Evolutionary conservation across 2,113 vertebrate species (phyloP), one percentile per base, ranked within the genome.

Genomic region (Ochotona curzoniae): DNA sequence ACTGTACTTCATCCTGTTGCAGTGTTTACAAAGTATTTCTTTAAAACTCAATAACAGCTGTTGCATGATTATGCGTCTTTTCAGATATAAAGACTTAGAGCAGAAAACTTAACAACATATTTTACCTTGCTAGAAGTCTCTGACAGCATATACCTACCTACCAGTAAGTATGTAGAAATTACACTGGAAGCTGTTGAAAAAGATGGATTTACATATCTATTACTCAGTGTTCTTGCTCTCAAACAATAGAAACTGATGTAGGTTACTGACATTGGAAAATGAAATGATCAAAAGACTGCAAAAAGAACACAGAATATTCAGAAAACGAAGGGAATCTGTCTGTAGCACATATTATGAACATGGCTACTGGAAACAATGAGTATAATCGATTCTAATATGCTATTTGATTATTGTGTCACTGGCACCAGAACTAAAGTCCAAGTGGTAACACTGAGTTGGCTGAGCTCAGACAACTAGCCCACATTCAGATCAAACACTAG

Each of bases 21-120:
- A 95, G 94, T 90, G 81, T 97, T 97, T 97, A 93, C 87, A 93
- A 94, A 66, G 83, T 96, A 23, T 87, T 96, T 95, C 93, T 93
- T 63, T 94, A 96, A 95, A 96, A 95, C 30, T 96, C 82, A 91
- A 49, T 75, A 93, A 92, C 93, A 97, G 96, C 96, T 98, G 90
- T 75, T 96, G 74, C 94, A 84, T 94, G 67, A 87, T 97, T 96
- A 87, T 92, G 67, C 95, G 57, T 61, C 87, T 93, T 97, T 97
- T 97, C 49, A 93, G 80, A 91, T 94, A 47, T 23, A 87, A 70
- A 96, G 47, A 76, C 73, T 93, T 61, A 91, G 17, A 92, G 89
- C 44, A 73, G 63, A 91, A 94, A 87, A 91, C 93, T 74, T 87
- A 84, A 70, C 7, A 78, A 80, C 60, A 30, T 73, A 88, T 93